phyloP scores from a whole-genome alignment of 2,113 vertebrate species.

The Rhagologus leucostigma region DNA sequence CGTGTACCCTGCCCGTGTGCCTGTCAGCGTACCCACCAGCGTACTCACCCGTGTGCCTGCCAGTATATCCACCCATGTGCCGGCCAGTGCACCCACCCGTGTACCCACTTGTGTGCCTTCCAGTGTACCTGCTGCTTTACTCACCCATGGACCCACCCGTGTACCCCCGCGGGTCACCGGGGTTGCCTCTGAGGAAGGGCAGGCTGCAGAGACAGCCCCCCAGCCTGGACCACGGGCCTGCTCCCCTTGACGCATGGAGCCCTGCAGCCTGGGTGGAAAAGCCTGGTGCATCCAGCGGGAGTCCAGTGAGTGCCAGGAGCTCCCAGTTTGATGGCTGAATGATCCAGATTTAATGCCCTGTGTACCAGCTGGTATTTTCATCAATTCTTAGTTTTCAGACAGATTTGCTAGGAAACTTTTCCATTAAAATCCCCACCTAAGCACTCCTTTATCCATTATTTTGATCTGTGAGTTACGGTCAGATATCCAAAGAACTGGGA shows the following conservation, averaged over 20 bases:
- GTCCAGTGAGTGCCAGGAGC: not conserved
- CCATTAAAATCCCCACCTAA: not conserved
- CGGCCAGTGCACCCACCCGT: no score
- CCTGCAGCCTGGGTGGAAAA: not conserved
- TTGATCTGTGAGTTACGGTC: not conserved
- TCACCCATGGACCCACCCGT: fast-evolving
- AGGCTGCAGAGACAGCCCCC: not conserved
- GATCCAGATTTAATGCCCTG: no score
- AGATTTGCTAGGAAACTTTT: not conserved
- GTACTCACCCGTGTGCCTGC: not conserved
- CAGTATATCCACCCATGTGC: no score
- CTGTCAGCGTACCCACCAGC: no score
- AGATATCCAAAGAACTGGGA: not conserved
- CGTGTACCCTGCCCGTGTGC: not conserved
- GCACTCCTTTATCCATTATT: not conserved
- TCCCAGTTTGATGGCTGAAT: not conserved
- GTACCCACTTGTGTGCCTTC: not conserved
- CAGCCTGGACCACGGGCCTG: fast-evolving
- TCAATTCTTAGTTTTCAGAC: not conserved
- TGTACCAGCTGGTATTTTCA: not conserved
- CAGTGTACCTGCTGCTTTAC: not conserved
- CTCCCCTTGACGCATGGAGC: fast-evolving
- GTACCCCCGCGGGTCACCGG: fast-evolving
- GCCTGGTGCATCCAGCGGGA: not conserved
- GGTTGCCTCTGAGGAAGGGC: not conserved